Base-by-base conservation (phyloP, 2,888 invertebrate genomes). In the Athetis lepigone region DNA sequence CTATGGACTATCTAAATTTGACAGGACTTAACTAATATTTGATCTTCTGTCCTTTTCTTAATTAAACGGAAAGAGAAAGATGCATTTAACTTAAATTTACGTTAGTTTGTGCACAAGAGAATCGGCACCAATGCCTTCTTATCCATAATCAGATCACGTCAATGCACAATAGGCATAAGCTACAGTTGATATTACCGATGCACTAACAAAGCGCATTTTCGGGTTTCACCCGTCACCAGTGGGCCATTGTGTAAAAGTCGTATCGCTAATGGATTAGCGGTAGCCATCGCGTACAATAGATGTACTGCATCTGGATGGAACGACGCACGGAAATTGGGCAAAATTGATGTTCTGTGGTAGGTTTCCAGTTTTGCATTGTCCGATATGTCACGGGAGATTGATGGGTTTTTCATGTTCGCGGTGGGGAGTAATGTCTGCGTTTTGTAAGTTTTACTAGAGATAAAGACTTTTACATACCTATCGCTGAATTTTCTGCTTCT, bases 251-350 rank as follows among this genome's bases (percentile, higher is more conserved):
- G 85, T 83, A 88, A 90, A 89, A 90, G 89, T 90, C 87, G 83
- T 86, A 88, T 88, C 85, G 79, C 90, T 93, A 93, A 94, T 94
- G 92, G 94, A 93, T 94, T 93, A 91, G 91, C 82, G 86, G 90
- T 85, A 83, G 84, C 80, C 82, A 76, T 58, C 69, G 58, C 66
- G 63, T 65, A 83, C 84, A 82, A 84, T 79, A 72, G 79, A 80
- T 74, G 66, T 67, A 70, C 61, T 79, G 71, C 47, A 65, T 70
- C 84, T 84, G 70, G 85, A 85, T 84, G 82, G 78, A 79, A 7
- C 54, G 74, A 66, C 70, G 61, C 66, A 64, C 72, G 80, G 84
- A 85, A 88, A 87, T 89, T 87, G 85, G 83, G 72, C 84, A 71
- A 77, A 83, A 83, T 81, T 83, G 83, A 83, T 81, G 82, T 70